Evolutionary conservation across 2,888 invertebrate species (phyloP).

Genomic region (Myathropa florea): DNA sequence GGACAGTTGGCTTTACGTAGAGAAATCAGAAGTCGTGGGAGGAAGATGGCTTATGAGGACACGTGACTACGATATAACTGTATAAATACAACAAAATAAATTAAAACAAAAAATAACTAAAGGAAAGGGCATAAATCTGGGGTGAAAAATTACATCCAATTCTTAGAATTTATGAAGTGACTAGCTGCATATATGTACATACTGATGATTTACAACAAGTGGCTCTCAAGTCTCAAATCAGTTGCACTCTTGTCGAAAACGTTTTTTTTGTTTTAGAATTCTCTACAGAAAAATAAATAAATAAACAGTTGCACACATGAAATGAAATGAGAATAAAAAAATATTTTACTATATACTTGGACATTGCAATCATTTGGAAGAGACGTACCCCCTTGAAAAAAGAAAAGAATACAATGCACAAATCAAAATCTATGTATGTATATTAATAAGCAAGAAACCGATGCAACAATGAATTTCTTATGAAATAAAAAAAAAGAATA

Average conservation of each 20-base stretch:
- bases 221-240: neutral
- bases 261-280: constrained; percentile 21
- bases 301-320: constrained; percentile 31
- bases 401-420: constrained; percentile 37
- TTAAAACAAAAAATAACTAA: no score
- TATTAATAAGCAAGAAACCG: constrained; percentile 28
- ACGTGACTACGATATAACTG: no score
- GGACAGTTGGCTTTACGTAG: no score
- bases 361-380: constrained; percentile 69
- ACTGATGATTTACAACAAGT: neutral
- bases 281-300: constrained; percentile 39
- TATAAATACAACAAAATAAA: no score
- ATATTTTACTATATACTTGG: constrained; percentile 64
- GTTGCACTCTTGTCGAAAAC: constrained; percentile 58
- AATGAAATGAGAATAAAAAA: constrained; percentile 58
- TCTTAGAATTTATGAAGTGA: neutral
- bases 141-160: neutral
- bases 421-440: constrained; percentile 16
- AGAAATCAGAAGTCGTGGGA: no score
- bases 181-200: neutral
- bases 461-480: constrained; percentile 35
- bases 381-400: neutral
- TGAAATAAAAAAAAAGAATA: constrained; percentile 37
- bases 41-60: no score
- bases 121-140: no score